Percentiles rank a stretch among this genome's conserved stretches.
Evolutionary conservation across 2,797 vertebrate species (phyloP).

Genomic region (Propithecus perrieri): DNA sequence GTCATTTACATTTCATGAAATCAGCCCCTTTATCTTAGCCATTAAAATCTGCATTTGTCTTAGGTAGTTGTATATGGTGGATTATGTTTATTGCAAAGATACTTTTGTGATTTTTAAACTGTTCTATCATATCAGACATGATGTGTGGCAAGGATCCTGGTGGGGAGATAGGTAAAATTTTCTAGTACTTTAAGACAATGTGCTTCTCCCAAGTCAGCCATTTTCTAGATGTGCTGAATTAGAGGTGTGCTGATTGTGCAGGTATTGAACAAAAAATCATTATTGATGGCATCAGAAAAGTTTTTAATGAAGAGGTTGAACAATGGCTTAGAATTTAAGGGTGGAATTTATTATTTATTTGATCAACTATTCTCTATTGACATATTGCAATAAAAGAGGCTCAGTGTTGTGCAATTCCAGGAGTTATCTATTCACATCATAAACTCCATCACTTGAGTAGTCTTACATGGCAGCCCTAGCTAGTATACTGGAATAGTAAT

Average conservation of each 20-base stretch:
- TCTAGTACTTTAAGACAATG: background rate
- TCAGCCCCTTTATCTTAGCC: background rate
- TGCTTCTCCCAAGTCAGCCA: background rate
- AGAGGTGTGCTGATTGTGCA: background rate
- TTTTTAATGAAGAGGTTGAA: slow-evolving; percentile 30
- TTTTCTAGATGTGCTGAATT: background rate
- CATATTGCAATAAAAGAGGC: background rate
- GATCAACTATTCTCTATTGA: background rate
- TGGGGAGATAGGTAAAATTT: background rate
- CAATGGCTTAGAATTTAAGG: background rate
- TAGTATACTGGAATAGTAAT: background rate
- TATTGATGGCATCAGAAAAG: background rate
- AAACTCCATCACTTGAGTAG: background rate
- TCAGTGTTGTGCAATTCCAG: background rate
- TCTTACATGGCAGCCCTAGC: background rate
- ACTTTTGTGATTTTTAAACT: background rate
- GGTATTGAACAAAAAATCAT: background rate
- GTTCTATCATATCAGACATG: background rate
- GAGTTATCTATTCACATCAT: background rate
- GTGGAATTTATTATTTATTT: background rate
- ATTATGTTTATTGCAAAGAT: background rate
- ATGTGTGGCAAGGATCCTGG: background rate
- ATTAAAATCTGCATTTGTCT: slow-evolving; percentile 2
- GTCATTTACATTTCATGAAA: slow-evolving; percentile 11
- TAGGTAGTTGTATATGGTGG: background rate